A percentile compares a stretch with the other conserved stretches of the same genome.
Conservation (phyloP, 2,113 vertebrate species). For the Hyperopisus bebe region DNA sequence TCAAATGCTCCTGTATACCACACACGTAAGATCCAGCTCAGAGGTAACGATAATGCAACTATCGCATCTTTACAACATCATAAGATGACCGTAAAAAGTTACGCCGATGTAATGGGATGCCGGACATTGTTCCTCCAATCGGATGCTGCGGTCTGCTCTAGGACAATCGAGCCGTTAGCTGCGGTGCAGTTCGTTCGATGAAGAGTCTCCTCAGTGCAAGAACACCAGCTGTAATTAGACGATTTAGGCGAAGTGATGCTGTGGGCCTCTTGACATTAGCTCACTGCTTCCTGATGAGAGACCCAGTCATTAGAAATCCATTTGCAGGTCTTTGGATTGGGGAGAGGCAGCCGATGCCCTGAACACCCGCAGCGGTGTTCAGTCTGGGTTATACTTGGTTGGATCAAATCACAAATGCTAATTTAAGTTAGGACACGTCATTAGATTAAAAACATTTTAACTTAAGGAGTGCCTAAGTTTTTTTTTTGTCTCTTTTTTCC, state of each 20-base stretch:
- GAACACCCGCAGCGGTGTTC: not conserved
- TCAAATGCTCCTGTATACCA: not conserved
- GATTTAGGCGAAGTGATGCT: not conserved
- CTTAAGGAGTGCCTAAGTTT: not conserved
- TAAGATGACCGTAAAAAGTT: not conserved
- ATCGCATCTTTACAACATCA: not conserved
- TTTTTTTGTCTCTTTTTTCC: not conserved
- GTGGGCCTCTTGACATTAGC: not conserved
- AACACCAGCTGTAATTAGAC: not conserved
- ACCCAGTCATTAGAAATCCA: conserved; percentile 1
- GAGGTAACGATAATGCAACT: not conserved
- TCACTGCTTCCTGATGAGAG: no score
- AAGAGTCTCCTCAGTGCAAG: not conserved
- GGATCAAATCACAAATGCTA: not conserved
- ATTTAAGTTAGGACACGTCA: not conserved
- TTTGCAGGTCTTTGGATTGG: not conserved
- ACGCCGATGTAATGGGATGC: not conserved
- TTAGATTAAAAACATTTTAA: not conserved
- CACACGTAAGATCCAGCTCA: not conserved
- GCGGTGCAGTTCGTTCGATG: not conserved
- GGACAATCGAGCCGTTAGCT: not conserved
- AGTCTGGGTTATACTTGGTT: not conserved
- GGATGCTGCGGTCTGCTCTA: not conserved
- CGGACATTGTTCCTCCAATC: not conserved
- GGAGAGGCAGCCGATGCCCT: not conserved